Percentiles rank a stretch among this genome's conserved stretches.
Conservation (phyloP, 1,140 invertebrate species). For the Oryctes rhinoceros region DNA sequence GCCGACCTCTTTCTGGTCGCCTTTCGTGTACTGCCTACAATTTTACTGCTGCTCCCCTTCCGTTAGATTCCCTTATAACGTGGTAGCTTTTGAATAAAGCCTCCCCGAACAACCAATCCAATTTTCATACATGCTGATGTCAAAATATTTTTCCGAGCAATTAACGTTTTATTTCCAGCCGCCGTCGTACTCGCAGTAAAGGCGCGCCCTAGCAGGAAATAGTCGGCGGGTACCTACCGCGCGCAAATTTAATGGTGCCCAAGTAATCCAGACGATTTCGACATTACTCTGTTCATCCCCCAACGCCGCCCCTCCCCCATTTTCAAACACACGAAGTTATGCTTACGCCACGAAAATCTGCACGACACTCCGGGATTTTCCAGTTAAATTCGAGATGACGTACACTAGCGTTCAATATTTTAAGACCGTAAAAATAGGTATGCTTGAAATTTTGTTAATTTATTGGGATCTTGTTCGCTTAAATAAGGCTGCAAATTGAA, state of each 20-base stretch:
- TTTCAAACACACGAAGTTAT: no score
- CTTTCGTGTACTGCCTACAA: neutral
- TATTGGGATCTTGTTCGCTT: no score
- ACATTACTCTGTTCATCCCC: neutral
- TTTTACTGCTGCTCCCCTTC: neutral
- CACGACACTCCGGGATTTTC: no score
- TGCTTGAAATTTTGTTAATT: no score
- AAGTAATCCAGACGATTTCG: conserved; percentile 9
- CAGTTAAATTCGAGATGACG: no score
- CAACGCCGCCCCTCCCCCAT: no score
- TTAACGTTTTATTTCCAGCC: conserved; percentile 9
- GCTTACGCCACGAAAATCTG: no score
- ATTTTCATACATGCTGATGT: conserved; percentile 18
- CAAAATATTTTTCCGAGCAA: conserved; percentile 18
- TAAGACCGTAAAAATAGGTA: no score
- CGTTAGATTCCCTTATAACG: neutral
- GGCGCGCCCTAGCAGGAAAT: neutral
- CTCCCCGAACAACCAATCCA: conserved; percentile 16
- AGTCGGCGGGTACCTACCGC: neutral
- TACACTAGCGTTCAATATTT: no score
- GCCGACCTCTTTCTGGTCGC: no score
- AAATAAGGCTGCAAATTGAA: no score
- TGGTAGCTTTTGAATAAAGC: conserved; percentile 4
- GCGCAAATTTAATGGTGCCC: neutral
- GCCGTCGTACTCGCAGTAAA: neutral